Evolutionary conservation across 2,797 vertebrate species (phyloP), one percentile per base, ranked within the genome.

Genomic region (Rhinella marina): DNA sequence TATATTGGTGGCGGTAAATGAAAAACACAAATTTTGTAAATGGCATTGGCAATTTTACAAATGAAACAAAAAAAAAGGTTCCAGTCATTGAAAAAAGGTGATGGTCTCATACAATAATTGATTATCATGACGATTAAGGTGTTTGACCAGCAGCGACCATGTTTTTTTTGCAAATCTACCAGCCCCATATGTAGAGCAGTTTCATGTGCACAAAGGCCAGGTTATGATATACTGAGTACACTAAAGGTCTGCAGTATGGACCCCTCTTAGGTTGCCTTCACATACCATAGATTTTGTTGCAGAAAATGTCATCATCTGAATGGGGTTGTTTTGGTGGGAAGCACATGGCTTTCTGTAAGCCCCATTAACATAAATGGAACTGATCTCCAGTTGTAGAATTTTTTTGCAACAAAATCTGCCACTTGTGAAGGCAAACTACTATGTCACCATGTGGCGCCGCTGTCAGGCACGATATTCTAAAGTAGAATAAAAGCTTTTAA

Each of bases 1-100:
- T 82, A 62, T 83, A 80, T 89, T 79, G 80, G 41, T 83, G 61
- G 54, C 61, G 6, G 59, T 61, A 73, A 86, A 72, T 48, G 23
- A 56, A 86, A 41, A 86, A 48, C 59, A 56, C 57, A 27, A 82
- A 62, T 21, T 73, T n/a, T 59, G 0, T 27, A 64, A 41, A 61
- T 17, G 17, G 17, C 3, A 48, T 61, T 48, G 12, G 8, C 50
- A 48, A 62, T 48, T 81, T 62, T 23, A 27, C 32, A 81, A 79
- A 41, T 9, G 7, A 16, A 7, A n/a, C n/a, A n/a, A n/a, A 13
- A 29, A 61, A 32, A 80, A 80, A 12, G 41, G 2, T 32, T 56
- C 7, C 25, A 17, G 4, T 10, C 12, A n/a, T 16, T 21, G 41
- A 10, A 73, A 75, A 50, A 10, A 23, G 21, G 4, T 8, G 23